A percentile compares a stretch with the other conserved stretches of the same genome.
These are phyloP conservation scores for Sylvia borin DNA, from an alignment of 2,797 vertebrate species.

Conservation along the genomic window DNA sequence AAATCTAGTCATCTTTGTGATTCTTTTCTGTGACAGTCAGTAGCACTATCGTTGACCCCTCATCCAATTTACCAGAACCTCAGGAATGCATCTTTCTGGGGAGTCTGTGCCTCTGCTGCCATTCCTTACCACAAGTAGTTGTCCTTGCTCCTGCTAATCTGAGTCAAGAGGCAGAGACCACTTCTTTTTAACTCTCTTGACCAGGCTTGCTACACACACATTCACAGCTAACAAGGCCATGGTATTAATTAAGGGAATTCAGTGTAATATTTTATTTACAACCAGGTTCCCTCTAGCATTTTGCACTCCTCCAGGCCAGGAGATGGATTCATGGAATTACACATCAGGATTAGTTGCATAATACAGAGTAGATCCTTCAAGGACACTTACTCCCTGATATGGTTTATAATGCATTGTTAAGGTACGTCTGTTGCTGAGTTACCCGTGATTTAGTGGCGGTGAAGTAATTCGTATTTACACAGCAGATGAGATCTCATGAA, in stretches of 20 bases:
- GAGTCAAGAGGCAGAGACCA: not conserved
- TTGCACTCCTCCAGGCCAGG: not conserved
- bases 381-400: not conserved
- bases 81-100: not conserved
- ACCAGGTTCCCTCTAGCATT: not conserved
- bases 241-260: not conserved
- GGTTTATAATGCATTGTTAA: not conserved
- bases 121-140: not conserved
- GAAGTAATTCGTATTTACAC: constrained; percentile 1
- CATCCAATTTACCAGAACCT: not conserved
- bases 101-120: not conserved
- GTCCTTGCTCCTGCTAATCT: not conserved
- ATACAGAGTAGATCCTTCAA: not conserved
- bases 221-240: not conserved
- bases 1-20: not conserved
- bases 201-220: not conserved
- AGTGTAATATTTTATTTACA: not conserved
- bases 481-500: not conserved
- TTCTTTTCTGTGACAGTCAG: not conserved
- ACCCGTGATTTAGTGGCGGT: not conserved
- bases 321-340: not conserved
- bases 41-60: not conserved
- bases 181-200: not conserved
- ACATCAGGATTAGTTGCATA: not conserved
- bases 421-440: not conserved